Percentiles rank a stretch among this genome's conserved stretches.
phyloP scores from a whole-genome alignment of 2,888 invertebrate genomes.

The Eristalinus aeneus region DNA sequence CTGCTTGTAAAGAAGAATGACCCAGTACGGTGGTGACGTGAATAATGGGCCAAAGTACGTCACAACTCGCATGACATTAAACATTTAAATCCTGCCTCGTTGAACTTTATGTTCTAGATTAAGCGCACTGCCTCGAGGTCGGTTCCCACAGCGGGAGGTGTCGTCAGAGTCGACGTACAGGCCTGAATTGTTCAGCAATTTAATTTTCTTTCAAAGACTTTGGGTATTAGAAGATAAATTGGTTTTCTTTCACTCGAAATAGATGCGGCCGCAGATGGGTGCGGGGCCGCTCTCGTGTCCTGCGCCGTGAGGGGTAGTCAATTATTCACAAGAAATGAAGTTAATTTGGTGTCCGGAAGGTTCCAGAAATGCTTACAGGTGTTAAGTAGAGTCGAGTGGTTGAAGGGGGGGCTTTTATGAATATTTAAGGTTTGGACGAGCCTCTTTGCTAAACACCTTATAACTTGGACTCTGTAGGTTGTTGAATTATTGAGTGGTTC shows the following conservation, averaged over 20 bases:
- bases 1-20: background rate
- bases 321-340: background rate
- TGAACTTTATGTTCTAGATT: background rate
- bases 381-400: background rate
- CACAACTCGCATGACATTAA: slow-evolving; percentile 15
- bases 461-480: background rate
- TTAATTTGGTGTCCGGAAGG: background rate
- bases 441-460: background rate
- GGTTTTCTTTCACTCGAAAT: slow-evolving; percentile 41
- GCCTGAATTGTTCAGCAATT: slow-evolving; percentile 20
- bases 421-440: background rate
- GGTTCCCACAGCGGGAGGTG: background rate
- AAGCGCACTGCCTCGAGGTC: background rate
- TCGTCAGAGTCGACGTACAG: slow-evolving; percentile 12
- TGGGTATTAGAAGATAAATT: slow-evolving; percentile 53
- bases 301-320: background rate
- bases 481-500: background rate
- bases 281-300: background rate
- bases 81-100: slow-evolving; percentile 29
- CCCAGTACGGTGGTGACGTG: background rate
- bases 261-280: background rate
- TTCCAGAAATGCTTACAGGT: background rate
- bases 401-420: background rate
- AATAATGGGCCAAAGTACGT: background rate
- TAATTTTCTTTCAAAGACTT: slow-evolving; percentile 46